Evolutionary conservation across 2,797 vertebrate genomes (phyloP).

Genomic region (Melanotaenia parkinsoni): DNA sequence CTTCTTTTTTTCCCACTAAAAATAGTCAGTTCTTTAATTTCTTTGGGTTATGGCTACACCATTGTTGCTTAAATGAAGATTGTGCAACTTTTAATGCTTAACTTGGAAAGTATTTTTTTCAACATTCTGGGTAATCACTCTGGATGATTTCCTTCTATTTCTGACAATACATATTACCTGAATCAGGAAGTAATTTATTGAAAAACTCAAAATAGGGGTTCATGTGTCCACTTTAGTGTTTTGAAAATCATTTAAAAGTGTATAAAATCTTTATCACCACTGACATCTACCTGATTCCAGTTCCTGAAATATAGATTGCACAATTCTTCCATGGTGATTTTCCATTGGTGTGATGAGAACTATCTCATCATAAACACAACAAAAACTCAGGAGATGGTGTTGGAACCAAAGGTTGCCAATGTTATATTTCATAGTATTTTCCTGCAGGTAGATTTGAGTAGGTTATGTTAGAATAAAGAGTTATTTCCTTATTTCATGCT

Average conservation of each 20-base stretch:
- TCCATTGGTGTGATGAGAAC: neutral
- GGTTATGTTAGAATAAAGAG: neutral
- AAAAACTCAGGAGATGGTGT: too few relatives aligned
- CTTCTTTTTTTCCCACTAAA: neutral
- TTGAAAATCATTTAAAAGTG: neutral
- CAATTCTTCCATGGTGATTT: neutral
- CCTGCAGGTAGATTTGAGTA: neutral
- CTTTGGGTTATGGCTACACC: too few relatives aligned
- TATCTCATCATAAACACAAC: too few relatives aligned
- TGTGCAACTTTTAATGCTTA: neutral
- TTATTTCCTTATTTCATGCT: neutral
- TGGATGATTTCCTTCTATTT: constrained; percentile 20
- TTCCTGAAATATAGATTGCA: neutral
- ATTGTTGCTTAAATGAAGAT: neutral
- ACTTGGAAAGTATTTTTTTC: neutral
- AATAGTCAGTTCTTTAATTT: neutral
- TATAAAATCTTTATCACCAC: neutral
- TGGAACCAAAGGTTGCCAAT: too few relatives aligned
- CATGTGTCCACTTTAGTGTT: neutral
- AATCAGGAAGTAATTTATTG: neutral
- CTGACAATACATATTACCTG: too few relatives aligned
- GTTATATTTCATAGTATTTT: neutral
- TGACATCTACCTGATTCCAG: neutral
- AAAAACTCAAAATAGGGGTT: neutral
- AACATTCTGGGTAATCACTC: neutral